Evolutionary conservation across 2,113 vertebrate species (phyloP).

Genomic region (Pampusana beccarii): DNA sequence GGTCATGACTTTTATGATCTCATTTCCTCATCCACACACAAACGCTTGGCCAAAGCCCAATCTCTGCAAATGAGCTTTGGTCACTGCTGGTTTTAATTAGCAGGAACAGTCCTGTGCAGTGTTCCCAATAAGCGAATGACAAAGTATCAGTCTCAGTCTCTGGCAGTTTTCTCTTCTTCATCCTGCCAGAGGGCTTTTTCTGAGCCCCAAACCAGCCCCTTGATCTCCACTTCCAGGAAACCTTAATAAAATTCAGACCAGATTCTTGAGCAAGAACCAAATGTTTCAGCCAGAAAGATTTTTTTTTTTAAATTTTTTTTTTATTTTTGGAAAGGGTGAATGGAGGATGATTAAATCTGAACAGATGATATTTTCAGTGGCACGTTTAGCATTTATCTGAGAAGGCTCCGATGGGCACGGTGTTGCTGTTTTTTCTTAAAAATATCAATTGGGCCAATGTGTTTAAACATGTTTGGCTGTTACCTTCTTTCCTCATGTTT

Average conservation of each 20-base stretch:
- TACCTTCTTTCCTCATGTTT: constrained; percentile 36
- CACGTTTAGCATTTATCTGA: constrained; percentile 2
- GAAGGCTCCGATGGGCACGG: background rate
- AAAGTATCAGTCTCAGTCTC: constrained; percentile 56
- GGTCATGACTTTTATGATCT: constrained; percentile 41
- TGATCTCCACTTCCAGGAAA: constrained; percentile 71
- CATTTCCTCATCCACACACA: constrained; percentile 64
- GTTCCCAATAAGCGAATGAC: constrained; percentile 64
- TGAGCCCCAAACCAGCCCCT: constrained; percentile 54
- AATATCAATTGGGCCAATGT: background rate
- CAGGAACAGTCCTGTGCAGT: constrained; percentile 45
- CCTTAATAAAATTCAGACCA: constrained; percentile 64
- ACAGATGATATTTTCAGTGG: constrained; percentile 44
- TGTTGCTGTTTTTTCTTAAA: background rate
- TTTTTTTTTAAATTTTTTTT: background rate
- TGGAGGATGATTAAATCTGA: constrained; percentile 26
- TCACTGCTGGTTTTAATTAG: constrained; percentile 72
- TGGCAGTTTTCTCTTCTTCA: constrained; percentile 60
- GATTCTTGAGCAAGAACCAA: constrained; percentile 68
- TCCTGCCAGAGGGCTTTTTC: constrained; percentile 56
- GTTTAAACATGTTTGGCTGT: background rate
- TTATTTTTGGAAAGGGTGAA: constrained; percentile 44
- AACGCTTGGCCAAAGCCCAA: constrained; percentile 16
- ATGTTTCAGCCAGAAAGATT: constrained; percentile 53
- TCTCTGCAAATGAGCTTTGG: constrained; percentile 57